A percentile compares a stretch with the other conserved stretches of the same genome.
phyloP scores from a whole-genome alignment of 2,797 vertebrate species.

The Sciurus carolinensis region DNA sequence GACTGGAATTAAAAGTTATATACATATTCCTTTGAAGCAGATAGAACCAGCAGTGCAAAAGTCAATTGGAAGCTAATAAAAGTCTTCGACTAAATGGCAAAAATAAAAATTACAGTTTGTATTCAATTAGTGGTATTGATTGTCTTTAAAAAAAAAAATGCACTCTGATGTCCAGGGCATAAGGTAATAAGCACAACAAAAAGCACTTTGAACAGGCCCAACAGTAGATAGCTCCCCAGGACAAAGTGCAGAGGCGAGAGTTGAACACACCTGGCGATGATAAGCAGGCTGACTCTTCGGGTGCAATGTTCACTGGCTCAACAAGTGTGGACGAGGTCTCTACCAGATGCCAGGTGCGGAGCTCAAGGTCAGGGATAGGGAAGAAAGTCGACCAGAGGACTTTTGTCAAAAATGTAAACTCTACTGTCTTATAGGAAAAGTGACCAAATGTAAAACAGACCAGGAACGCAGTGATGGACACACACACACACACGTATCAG shows the following conservation, averaged over 20 bases:
- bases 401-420: background rate
- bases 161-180: background rate
- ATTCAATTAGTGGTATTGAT: background rate
- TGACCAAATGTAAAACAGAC: background rate
- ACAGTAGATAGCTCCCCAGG: background rate
- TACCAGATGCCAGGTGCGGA: background rate
- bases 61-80: slow-evolving; percentile 3
- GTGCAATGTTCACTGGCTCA: background rate
- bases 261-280: background rate
- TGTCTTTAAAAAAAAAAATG: background rate
- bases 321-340: background rate
- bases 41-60: background rate
- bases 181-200: background rate
- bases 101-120: slow-evolving; percentile 39
- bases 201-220: background rate
- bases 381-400: background rate
- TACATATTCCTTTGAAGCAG: background rate
- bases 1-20: background rate
- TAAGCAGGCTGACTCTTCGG: slow-evolving; percentile 2
- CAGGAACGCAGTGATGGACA: background rate
- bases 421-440: background rate
- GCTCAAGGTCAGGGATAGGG: background rate
- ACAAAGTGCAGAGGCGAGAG: background rate
- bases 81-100: background rate
- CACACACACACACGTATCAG: background rate